Conservation (phyloP, 2,888 invertebrate genomes). For the Crioceris asparagi region DNA sequence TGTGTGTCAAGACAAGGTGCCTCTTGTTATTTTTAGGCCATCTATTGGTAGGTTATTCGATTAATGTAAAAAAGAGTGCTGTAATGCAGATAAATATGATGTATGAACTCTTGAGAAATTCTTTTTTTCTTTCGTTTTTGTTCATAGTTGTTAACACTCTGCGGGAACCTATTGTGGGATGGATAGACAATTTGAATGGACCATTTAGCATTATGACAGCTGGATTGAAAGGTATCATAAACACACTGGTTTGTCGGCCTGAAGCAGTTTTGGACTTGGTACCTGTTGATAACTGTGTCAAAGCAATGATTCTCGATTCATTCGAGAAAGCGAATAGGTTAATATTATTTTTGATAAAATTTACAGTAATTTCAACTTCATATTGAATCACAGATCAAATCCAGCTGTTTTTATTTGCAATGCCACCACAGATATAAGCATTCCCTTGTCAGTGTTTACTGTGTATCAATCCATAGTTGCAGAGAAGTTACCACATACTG, state of each 20-base stretch:
- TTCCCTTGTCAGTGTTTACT: no score
- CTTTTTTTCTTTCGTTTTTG: neutral
- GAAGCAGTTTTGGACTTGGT: slow-evolving; percentile 22
- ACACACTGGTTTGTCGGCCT: slow-evolving; percentile 19
- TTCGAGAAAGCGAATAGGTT: slow-evolving; percentile 10
- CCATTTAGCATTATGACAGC: neutral
- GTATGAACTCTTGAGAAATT: no score
- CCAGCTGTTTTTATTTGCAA: no score
- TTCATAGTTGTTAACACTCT: neutral
- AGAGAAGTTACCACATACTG: no score
- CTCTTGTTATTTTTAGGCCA: slow-evolving; percentile 71
- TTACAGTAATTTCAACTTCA: no score
- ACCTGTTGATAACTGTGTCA: slow-evolving; percentile 23
- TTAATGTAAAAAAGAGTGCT: neutral
- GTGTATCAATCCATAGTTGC: no score
- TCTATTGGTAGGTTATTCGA: slow-evolving; percentile 59
- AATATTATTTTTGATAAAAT: no score
- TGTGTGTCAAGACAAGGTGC: slow-evolving; percentile 46
- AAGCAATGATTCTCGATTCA: slow-evolving; percentile 15
- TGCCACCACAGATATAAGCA: no score
- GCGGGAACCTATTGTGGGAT: neutral
- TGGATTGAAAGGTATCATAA: slow-evolving; percentile 18
- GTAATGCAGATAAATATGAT: neutral
- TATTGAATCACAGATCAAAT: no score
- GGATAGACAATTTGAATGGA: neutral